Conservation (phyloP, 35 echinoderm and acorn worm species). For the Apostichopus californicus region DNA sequence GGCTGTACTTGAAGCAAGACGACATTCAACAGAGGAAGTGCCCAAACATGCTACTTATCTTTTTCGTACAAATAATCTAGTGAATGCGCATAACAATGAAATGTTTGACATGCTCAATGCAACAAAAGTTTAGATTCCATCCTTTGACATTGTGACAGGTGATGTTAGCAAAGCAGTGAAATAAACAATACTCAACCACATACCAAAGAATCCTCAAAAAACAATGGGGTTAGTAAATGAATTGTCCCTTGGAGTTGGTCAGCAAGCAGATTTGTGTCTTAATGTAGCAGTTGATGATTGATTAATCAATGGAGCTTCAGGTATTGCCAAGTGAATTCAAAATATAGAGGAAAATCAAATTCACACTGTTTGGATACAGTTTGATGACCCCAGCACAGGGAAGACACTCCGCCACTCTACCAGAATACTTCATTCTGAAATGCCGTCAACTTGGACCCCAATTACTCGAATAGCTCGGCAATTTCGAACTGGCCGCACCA, state of each 20-base stretch:
- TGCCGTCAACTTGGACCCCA: slow-evolving; percentile 35
- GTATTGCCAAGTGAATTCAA: not conserved
- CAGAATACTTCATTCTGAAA: not conserved
- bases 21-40: not conserved
- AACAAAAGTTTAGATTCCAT: slow-evolving; percentile 7
- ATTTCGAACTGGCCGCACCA: slow-evolving; percentile 37
- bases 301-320: slow-evolving; percentile 44
- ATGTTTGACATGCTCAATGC: not conserved
- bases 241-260: slow-evolving; percentile 10
- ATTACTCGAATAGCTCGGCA: slow-evolving; percentile 23
- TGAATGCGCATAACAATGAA: not conserved
- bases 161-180: slow-evolving; percentile 16
- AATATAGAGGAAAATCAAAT: not conserved
- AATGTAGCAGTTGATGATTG: slow-evolving; percentile 55
- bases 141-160: slow-evolving; percentile 13
- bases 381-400: slow-evolving; percentile 32
- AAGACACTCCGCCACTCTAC: not conserved
- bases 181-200: not conserved
- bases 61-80: slow-evolving; percentile 47
- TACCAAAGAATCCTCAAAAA: not conserved
- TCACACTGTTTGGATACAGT: slow-evolving; percentile 31
- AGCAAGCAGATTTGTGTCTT: not conserved
- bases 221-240: not conserved
- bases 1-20: slow-evolving; percentile 5
- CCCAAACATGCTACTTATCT: slow-evolving; percentile 24